These are phyloP conservation scores for Martes martes DNA, from an alignment of 2,113 vertebrate genomes.

Conservation along the genomic window DNA sequence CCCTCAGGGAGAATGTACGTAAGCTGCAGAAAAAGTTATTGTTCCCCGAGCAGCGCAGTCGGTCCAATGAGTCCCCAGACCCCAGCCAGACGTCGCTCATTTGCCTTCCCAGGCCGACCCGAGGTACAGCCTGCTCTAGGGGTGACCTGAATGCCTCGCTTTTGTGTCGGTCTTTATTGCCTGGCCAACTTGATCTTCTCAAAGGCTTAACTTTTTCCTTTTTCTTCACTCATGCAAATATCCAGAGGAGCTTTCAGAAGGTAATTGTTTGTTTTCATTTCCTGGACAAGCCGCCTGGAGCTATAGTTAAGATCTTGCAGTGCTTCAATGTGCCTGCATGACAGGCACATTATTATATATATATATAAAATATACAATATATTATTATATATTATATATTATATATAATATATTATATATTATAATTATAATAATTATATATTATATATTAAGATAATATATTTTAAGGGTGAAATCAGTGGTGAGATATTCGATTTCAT, in stretches of 20 bases:
- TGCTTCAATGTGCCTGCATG: neutral
- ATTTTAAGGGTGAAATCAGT: neutral
- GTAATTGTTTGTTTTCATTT: conserved; percentile 79
- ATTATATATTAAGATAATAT: neutral
- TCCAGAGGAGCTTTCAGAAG: conserved; percentile 94
- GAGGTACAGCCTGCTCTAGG: neutral
- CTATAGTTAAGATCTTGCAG: neutral
- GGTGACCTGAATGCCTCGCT: neutral
- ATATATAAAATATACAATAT: too few species aligned
- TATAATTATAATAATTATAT: too few species aligned
- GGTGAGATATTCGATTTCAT: neutral
- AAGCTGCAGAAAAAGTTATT: neutral
- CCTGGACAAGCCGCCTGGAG: neutral
- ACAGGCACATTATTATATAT: too few species aligned
- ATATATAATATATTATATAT: too few species aligned
- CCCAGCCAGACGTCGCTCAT: neutral
- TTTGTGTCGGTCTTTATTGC: neutral
- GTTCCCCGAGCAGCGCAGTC: neutral
- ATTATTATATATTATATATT: too few species aligned
- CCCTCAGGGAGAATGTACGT: neutral
- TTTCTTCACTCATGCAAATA: conserved; percentile 60
- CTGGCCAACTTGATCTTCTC: neutral
- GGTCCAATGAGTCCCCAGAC: neutral
- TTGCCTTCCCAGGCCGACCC: neutral
- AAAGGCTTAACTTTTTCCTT: conserved; percentile 51